phyloP scores from a whole-genome alignment of 2,797 vertebrate genomes.

The Rhincodon typus region DNA sequence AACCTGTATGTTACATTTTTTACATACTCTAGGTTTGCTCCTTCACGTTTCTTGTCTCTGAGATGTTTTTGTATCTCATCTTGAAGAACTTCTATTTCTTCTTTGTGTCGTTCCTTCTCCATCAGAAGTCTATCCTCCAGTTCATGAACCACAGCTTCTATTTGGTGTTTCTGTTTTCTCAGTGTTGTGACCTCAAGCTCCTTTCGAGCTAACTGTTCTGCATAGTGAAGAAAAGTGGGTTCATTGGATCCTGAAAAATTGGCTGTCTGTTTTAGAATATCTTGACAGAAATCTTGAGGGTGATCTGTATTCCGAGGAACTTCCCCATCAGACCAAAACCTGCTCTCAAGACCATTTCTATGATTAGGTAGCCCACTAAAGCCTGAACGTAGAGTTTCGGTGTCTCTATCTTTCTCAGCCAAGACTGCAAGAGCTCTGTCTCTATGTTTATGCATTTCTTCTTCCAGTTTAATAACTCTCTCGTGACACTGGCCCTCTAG shows the following conservation, averaged over 20 bases:
- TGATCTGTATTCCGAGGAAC: accelerated
- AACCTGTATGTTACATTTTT: slow-evolving; percentile 86
- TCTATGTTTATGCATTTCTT: slow-evolving; percentile 81
- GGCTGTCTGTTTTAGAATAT: slow-evolving; percentile 48
- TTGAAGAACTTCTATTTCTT: slow-evolving; percentile 59
- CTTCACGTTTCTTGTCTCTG: slow-evolving; percentile 77
- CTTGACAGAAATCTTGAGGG: accelerated
- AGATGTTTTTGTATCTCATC: slow-evolving; percentile 63
- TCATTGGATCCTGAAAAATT: slow-evolving; percentile 52
- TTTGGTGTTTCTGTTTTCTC: slow-evolving; percentile 68
- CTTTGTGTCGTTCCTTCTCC: slow-evolving; percentile 62
- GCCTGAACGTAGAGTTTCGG: slow-evolving; percentile 66
- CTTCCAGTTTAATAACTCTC: slow-evolving; percentile 68
- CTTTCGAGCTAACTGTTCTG: slow-evolving; percentile 81
- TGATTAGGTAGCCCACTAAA: slow-evolving; percentile 45
- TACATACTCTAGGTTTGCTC: slow-evolving; percentile 91
- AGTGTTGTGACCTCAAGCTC: slow-evolving; percentile 69
- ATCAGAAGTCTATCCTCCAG: slow-evolving; percentile 66
- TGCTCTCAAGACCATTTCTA: slow-evolving; percentile 32
- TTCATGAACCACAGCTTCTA: slow-evolving; percentile 70
- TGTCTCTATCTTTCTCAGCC: slow-evolving; percentile 80
- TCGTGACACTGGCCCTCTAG: slow-evolving; percentile 65
- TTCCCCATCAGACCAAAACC: slow-evolving; percentile 23
- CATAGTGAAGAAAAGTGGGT: slow-evolving; percentile 79
- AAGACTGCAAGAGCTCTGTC: slow-evolving; percentile 80